Base-by-base conservation (phyloP, 2,797 vertebrate genomes). In the Cirrhinus molitorella region DNA sequence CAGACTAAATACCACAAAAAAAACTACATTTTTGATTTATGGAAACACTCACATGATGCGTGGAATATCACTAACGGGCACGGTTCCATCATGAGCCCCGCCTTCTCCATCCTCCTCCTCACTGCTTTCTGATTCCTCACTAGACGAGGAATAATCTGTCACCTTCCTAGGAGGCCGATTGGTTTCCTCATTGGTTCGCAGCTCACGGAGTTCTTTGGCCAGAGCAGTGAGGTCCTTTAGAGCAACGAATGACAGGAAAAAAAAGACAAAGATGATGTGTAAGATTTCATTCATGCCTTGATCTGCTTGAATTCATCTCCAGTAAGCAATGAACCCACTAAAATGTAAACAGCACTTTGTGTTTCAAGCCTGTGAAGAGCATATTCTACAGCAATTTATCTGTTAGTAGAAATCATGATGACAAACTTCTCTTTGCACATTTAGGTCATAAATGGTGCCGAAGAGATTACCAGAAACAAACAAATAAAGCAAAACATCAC, bases 81-180 rank as follows among this genome's bases (percentile, higher is more conserved):
- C 98, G 0, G 96, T 96, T 8, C 98, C 98, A 0, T 99, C 98
- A 0, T 97, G 97, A 0, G 94, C 93, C 79, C 97, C 97, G 0
- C 96, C 97, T 57, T 98, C 98, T 47, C 95, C 97, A 0, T 99
- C 98, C 88, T 99, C 98, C 3, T 98, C 97, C 84, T 99, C 98
- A 0, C 97, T 98, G 90, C 98, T 99, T 89, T 99, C 97, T 0
- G 98, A 99, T 59, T 99, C 98, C 86, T 99, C 98, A 0, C 98
- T 99, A 91, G 98, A 99, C 1, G 98, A 99, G 3, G 98, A 99
- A 88, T 99, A 99, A 92, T 99, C 98, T 0, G 98, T 99, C 92
- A 99, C 98, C 89, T 99, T 99, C 92, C 97, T 96, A 1, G 98
- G 96, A 1, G 97, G 98, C 0, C 98, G 96, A 85, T 96, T 97